Conservation (phyloP, 2,888 invertebrate genomes). For the Mylabris sibirica region DNA sequence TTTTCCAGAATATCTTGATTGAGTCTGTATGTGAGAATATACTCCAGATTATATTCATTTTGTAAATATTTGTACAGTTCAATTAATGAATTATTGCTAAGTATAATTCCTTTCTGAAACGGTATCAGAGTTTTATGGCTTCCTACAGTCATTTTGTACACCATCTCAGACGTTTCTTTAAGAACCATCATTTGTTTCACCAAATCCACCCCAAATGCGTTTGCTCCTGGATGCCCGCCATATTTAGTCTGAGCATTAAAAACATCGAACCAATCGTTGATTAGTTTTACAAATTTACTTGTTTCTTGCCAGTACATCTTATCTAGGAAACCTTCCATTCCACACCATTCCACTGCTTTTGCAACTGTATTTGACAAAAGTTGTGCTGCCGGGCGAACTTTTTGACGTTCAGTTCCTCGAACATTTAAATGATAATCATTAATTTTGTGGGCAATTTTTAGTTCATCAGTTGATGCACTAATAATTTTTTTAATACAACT, state of each 20-base stretch:
- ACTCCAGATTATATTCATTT: slow-evolving; percentile 34
- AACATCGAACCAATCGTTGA: slow-evolving; percentile 45
- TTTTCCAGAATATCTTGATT: slow-evolving; percentile 43
- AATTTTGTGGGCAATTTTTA: no score
- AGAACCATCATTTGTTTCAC: slow-evolving; percentile 36
- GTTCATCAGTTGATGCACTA: no score
- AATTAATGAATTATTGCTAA: slow-evolving; percentile 27
- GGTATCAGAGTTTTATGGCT: slow-evolving; percentile 35
- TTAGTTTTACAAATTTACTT: slow-evolving; percentile 16
- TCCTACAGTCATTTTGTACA: no score
- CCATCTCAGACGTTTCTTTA: slow-evolving; percentile 25
- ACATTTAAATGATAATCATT: no score
- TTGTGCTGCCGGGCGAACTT: slow-evolving; percentile 27
- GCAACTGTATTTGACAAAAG: slow-evolving; percentile 27
- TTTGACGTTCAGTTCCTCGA: no score
- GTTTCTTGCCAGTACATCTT: slow-evolving; percentile 23
- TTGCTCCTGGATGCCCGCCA: slow-evolving; percentile 21
- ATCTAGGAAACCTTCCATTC: no score
- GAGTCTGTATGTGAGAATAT: slow-evolving; percentile 37
- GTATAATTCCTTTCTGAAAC: slow-evolving; percentile 38
- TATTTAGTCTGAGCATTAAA: slow-evolving; percentile 38
- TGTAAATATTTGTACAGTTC: slow-evolving; percentile 32
- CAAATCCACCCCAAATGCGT: slow-evolving; percentile 40
- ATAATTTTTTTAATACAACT: no score
- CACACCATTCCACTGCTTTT: slow-evolving; percentile 27